Evolutionary conservation across 1,140 invertebrate species (phyloP).

Genomic region (Papilio dardanus): DNA sequence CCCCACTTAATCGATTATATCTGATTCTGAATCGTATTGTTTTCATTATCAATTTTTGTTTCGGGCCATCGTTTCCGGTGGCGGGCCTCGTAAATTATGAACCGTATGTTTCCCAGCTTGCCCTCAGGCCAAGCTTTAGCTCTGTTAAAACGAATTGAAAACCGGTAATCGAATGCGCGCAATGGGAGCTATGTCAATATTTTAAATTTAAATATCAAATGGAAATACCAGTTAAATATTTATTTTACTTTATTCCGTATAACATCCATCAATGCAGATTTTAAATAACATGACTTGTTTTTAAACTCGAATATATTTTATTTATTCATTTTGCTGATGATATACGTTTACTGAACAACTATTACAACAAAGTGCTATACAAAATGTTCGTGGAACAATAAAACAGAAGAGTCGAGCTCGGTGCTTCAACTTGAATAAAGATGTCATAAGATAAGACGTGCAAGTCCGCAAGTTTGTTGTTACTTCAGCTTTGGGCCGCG

Average conservation of each 20-base stretch:
- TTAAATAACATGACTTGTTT: slow-evolving; percentile 62
- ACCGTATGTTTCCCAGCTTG: slow-evolving; percentile 74
- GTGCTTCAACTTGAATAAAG: background rate
- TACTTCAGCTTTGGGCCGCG: slow-evolving; percentile 49
- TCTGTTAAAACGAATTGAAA: slow-evolving; percentile 80
- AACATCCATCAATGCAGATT: slow-evolving; percentile 60
- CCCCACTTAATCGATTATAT: slow-evolving; percentile 74
- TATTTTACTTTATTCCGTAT: slow-evolving; percentile 61
- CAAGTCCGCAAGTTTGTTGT: slow-evolving; percentile 52
- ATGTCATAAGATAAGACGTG: slow-evolving; percentile 48
- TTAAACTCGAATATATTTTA: slow-evolving; percentile 57
- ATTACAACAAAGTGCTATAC: background rate
- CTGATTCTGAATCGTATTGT: slow-evolving; percentile 77
- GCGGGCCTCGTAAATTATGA: slow-evolving; percentile 78
- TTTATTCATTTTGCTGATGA: slow-evolving; percentile 44
- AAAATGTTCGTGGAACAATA: background rate
- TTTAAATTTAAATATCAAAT: slow-evolving; percentile 79
- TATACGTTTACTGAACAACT: slow-evolving; percentile 4
- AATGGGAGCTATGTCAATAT: slow-evolving; percentile 79
- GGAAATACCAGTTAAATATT: slow-evolving; percentile 67
- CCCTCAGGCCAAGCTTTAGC: slow-evolving; percentile 70
- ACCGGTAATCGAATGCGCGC: slow-evolving; percentile 78
- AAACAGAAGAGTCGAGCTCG: background rate
- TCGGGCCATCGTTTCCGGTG: slow-evolving; percentile 75
- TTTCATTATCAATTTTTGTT: slow-evolving; percentile 77